phyloP scores from a whole-genome alignment of 1,140 invertebrate species.

The Radopholus similis region DNA sequence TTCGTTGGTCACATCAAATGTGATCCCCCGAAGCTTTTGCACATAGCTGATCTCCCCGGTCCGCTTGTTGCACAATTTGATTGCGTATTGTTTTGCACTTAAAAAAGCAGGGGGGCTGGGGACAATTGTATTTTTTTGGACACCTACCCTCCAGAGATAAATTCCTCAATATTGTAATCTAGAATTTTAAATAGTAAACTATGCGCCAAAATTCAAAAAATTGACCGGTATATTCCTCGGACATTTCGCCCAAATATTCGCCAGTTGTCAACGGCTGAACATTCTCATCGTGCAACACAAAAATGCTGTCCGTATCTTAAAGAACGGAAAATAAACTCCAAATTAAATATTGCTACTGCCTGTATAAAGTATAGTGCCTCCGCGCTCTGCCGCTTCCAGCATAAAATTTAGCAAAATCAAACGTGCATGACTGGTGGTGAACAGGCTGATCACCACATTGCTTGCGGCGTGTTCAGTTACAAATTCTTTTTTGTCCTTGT shows the following conservation, averaged over 20 bases:
- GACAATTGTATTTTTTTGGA: too few species aligned
- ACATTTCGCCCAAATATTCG: background rate
- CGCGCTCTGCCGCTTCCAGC: background rate
- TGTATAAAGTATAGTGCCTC: background rate
- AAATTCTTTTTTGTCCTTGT: background rate
- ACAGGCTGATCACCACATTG: background rate
- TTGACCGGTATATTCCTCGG: background rate
- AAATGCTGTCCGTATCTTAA: background rate
- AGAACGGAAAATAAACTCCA: too few species aligned
- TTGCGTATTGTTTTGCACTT: background rate
- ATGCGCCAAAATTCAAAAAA: too few species aligned
- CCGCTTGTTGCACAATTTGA: background rate
- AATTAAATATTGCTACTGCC: too few species aligned
- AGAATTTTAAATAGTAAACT: too few species aligned
- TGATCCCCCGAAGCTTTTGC: background rate
- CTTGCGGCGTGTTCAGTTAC: background rate
- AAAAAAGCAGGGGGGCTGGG: too few species aligned
- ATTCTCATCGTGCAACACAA: background rate
- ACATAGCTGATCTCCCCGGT: background rate
- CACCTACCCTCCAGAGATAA: background rate
- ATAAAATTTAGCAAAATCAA: background rate
- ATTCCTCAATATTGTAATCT: conserved; percentile 2
- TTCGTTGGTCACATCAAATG: background rate
- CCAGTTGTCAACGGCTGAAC: background rate
- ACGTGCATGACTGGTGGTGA: background rate